Conservation (phyloP, 2,797 vertebrate genomes). For the Gymnocypris eckloni region DNA sequence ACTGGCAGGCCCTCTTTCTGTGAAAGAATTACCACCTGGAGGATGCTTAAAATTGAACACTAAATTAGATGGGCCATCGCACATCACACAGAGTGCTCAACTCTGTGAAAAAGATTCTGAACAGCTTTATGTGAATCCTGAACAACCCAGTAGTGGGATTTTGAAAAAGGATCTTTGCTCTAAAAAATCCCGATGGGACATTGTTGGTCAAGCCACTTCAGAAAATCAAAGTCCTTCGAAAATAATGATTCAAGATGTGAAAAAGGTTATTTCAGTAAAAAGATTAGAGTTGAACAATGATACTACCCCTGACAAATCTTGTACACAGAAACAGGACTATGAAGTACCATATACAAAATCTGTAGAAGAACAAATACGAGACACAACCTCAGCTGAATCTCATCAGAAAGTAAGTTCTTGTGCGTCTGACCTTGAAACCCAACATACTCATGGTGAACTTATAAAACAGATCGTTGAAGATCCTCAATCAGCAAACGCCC, state of each 20-base stretch:
- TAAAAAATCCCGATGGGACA: conserved; percentile 83
- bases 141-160: conserved; percentile 60
- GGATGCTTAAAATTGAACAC: conserved; percentile 68
- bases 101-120: conserved; percentile 61
- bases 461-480: conserved; percentile 50
- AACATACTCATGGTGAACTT: conserved; percentile 53
- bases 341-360: conserved; percentile 64
- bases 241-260: conserved; percentile 66
- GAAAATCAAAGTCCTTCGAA: conserved; percentile 70
- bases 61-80: conserved; percentile 63
- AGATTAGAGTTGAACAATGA: conserved; percentile 74
- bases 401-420: conserved; percentile 34
- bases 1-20: conserved; percentile 62
- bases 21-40: conserved; percentile 59
- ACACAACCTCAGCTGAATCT: conserved; percentile 31
- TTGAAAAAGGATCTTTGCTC: conserved; percentile 62
- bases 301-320: conserved; percentile 63
- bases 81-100: conserved; percentile 57
- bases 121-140: conserved; percentile 50
- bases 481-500: conserved; percentile 47
- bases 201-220: conserved; percentile 75
- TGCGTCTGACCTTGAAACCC: neutral
- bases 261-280: conserved; percentile 73
- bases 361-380: conserved; percentile 46
- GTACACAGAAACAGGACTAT: conserved; percentile 57